phyloP scores from a whole-genome alignment of 2,888 invertebrate species.

The Drosophila robusta region DNA sequence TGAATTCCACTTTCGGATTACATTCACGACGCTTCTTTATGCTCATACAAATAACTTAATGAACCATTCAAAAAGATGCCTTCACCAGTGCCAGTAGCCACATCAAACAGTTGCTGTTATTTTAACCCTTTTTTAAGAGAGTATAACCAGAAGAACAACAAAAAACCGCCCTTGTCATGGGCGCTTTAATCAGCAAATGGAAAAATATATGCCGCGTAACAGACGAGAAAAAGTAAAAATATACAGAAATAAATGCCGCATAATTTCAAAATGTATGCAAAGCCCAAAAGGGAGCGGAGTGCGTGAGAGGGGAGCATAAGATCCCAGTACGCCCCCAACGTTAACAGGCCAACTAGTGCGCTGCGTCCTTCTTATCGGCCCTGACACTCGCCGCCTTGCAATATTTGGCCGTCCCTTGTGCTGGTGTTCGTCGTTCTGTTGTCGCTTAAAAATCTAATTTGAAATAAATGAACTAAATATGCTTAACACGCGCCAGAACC shows the following conservation, averaged over 20 bases:
- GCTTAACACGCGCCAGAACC: slow-evolving; percentile 78
- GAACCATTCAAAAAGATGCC: slow-evolving; percentile 61
- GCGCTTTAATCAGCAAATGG: slow-evolving; percentile 75
- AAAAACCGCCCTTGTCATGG: slow-evolving; percentile 60
- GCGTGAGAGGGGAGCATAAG: neutral
- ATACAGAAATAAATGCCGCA: slow-evolving; percentile 58
- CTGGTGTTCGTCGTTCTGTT: slow-evolving; percentile 36
- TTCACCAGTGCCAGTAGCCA: slow-evolving; percentile 33
- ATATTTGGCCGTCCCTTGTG: slow-evolving; percentile 38
- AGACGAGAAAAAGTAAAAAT: slow-evolving; percentile 19
- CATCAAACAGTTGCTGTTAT: slow-evolving; percentile 72
- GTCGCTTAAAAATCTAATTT: slow-evolving; percentile 81
- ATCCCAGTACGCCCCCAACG: neutral
- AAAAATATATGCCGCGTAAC: slow-evolving; percentile 57
- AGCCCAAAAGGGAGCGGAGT: slow-evolving; percentile 15
- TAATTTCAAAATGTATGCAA: slow-evolving; percentile 70
- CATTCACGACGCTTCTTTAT: slow-evolving; percentile 28
- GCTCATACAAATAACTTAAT: slow-evolving; percentile 63
- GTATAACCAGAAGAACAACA: slow-evolving; percentile 13
- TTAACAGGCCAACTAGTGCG: slow-evolving; percentile 10
- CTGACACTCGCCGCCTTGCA: slow-evolving; percentile 46
- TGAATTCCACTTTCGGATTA: slow-evolving; percentile 24
- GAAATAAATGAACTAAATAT: slow-evolving; percentile 83
- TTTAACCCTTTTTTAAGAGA: slow-evolving; percentile 62
- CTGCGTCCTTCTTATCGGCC: slow-evolving; percentile 39